A percentile compares a stretch with the other conserved stretches of the same genome.
phyloP scores from a whole-genome alignment of 2,888 invertebrate species.

The Ectemnius cavifrons region DNA sequence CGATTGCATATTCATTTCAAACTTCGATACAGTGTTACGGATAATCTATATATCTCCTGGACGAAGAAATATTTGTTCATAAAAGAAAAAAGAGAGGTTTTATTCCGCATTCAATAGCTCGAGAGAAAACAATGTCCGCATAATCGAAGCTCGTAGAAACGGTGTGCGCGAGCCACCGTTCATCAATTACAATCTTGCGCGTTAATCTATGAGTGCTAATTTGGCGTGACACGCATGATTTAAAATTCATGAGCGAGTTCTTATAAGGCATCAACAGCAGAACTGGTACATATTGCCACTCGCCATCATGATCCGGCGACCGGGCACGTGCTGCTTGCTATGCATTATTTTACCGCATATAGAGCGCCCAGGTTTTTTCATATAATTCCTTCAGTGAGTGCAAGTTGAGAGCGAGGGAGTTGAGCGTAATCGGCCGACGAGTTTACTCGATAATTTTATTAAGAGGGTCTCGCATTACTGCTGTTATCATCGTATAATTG shows the following conservation, averaged over 20 bases:
- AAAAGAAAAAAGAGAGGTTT: too few relatives aligned
- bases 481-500: slow-evolving; percentile 2
- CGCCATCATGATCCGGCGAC: too few relatives aligned
- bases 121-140: too few relatives aligned
- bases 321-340: not conserved
- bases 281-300: too few relatives aligned
- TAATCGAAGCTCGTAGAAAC: too few relatives aligned
- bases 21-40: not conserved
- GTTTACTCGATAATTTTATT: not conserved
- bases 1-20: slow-evolving; percentile 3
- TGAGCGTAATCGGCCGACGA: not conserved
- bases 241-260: too few relatives aligned
- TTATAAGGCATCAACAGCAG: too few relatives aligned
- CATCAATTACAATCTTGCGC: too few relatives aligned
- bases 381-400: not conserved
- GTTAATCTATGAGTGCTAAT: too few relatives aligned
- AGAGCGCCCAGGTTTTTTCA: not conserved
- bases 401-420: not conserved
- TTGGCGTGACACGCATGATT: too few relatives aligned
- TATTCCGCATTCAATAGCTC: too few relatives aligned
- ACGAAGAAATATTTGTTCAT: not conserved
- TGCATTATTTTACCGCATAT: not conserved
- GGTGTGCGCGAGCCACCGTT: too few relatives aligned
- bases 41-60: not conserved
- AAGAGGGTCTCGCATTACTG: not conserved